phyloP scores from a whole-genome alignment of 2,797 vertebrate species.

The Phrynocephalus vlangalii region DNA sequence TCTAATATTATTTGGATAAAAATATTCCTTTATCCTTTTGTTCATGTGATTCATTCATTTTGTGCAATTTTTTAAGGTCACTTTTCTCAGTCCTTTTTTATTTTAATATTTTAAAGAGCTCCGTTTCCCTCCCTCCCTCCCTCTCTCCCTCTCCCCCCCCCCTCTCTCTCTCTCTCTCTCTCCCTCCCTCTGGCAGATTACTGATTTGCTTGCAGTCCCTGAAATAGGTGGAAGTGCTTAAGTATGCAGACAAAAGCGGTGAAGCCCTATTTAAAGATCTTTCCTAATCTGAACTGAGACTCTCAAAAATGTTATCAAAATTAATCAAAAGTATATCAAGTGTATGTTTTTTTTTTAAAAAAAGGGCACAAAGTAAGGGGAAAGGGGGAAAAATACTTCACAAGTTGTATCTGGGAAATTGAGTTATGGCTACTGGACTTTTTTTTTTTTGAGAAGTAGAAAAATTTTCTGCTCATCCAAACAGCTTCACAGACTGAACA shows the following conservation, averaged over 20 bases:
- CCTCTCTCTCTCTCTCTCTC: too few relatives aligned
- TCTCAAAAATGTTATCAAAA: constrained; percentile 67
- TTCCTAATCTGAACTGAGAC: constrained; percentile 50
- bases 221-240: constrained; percentile 48
- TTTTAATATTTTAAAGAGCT: too few relatives aligned
- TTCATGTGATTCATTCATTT: constrained; percentile 57
- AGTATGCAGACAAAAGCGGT: constrained; percentile 60
- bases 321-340: constrained; percentile 59
- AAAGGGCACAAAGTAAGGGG: constrained; percentile 42
- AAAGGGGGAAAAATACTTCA: accelerated
- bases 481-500: too few relatives aligned
- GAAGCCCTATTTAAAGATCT: constrained; percentile 63
- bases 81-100: constrained; percentile 30
- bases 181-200: constrained; percentile 6
- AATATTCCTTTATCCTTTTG: constrained; percentile 64
- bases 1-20: constrained; percentile 71
- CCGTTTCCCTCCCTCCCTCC: too few relatives aligned
- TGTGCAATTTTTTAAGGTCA: constrained; percentile 50
- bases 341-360: background rate
- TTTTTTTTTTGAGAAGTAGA: too few relatives aligned
- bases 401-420: too few relatives aligned
- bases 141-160: too few relatives aligned
- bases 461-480: too few relatives aligned
- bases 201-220: constrained; percentile 18
- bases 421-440: too few relatives aligned